Percentiles rank a stretch among this genome's conserved stretches.
These are phyloP conservation scores for Bufo gargarizans DNA, from an alignment of 2,113 vertebrate genomes.

Conservation along the genomic window DNA sequence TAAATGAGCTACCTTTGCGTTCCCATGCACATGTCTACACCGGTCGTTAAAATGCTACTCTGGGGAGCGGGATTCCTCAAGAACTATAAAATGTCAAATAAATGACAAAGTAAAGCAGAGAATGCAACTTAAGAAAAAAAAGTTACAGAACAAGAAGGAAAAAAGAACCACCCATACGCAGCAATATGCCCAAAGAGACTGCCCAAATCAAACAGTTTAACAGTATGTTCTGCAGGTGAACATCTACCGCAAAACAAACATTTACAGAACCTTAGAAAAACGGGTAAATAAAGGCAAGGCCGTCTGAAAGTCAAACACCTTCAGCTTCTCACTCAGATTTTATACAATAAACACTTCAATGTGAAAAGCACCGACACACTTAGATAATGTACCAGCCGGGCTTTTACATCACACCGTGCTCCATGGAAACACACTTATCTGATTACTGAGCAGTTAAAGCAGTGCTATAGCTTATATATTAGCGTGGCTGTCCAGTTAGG, in stretches of 20 bases:
- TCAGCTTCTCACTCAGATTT: neutral
- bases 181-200: neutral
- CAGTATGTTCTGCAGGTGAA: constrained; percentile 28
- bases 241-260: constrained; percentile 48
- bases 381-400: neutral
- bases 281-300: constrained; percentile 55
- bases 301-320: constrained; percentile 45
- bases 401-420: neutral
- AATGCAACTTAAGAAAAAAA: neutral
- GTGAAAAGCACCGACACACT: neutral
- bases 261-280: constrained; percentile 44
- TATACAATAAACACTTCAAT: neutral
- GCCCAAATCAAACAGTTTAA: constrained; percentile 13
- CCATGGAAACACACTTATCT: neutral
- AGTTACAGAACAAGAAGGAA: neutral
- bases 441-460: too few species aligned
- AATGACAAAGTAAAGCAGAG: neutral
- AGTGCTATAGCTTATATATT: too few species aligned
- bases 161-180: neutral
- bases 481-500: too few species aligned
- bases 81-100: neutral
- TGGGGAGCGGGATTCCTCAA: neutral
- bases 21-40: neutral
- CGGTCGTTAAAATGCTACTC: neutral
- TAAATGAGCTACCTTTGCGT: neutral